A percentile compares a stretch with the other conserved stretches of the same genome.
These are phyloP conservation scores for Drosophila santomea DNA, from an alignment of 1,140 invertebrate genomes.

Conservation along the genomic window DNA sequence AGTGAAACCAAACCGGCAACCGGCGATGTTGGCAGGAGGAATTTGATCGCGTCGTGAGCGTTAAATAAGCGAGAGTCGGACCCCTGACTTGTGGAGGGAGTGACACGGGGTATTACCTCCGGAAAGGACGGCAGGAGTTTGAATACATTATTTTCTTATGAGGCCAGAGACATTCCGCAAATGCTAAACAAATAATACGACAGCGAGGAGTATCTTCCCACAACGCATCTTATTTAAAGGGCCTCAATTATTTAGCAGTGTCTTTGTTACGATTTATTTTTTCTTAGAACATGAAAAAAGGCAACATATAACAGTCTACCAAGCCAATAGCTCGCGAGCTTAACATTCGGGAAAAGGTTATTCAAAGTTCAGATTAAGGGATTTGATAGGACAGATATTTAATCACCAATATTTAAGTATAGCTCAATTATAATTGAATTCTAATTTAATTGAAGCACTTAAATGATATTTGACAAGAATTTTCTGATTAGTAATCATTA, in stretches of 20 bases:
- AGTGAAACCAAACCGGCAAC: conserved; percentile 21
- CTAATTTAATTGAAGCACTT: no score
- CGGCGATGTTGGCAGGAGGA: conserved; percentile 34
- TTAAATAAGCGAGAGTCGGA: conserved; percentile 40
- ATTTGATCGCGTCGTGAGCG: conserved; percentile 45
- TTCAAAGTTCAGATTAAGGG: no score
- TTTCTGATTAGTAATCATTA: no score
- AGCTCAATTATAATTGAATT: no score
- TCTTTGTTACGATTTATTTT: background rate
- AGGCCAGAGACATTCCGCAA: conserved; percentile 33
- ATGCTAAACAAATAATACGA: conserved; percentile 44
- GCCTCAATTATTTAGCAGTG: conserved; percentile 11
- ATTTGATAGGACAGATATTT: no score
- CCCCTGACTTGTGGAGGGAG: conserved; percentile 32
- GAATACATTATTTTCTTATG: conserved; percentile 52
- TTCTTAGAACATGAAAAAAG: background rate
- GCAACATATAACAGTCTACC: background rate
- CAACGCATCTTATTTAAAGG: conserved; percentile 4
- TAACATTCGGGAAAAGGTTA: no score
- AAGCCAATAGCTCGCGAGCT: no score
- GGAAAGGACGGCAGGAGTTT: conserved; percentile 59
- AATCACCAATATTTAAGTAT: no score
- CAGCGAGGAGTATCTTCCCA: conserved; percentile 2
- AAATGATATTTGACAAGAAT: no score
- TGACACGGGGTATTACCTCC: conserved; percentile 34